phyloP scores from a whole-genome alignment of 2,888 invertebrate genomes.

The Lycia hirtaria region DNA sequence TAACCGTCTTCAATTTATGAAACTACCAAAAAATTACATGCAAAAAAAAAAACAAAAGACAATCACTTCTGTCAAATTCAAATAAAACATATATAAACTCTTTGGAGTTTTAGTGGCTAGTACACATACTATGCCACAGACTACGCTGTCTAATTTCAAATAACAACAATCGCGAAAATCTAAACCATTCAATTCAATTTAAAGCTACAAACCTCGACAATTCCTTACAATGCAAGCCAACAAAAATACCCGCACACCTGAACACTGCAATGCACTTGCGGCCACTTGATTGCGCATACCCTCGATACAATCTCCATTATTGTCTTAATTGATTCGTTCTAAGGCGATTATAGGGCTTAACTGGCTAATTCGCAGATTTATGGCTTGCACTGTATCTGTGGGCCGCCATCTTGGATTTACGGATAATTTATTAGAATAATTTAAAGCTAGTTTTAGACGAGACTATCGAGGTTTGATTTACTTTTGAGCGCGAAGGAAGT shows the following conservation, averaged over 20 bases:
- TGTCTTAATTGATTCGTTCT: constrained; percentile 76
- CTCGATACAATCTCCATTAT: constrained; percentile 59
- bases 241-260: constrained; percentile 15
- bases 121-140: no score
- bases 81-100: no score
- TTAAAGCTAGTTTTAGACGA: constrained; percentile 11
- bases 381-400: constrained; percentile 38
- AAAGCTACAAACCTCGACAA: not conserved
- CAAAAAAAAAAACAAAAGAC: no score
- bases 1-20: no score
- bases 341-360: constrained; percentile 44
- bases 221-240: constrained; percentile 9
- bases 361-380: constrained; percentile 50
- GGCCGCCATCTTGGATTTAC: constrained; percentile 35
- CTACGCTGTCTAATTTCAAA: no score
- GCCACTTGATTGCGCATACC: constrained; percentile 49
- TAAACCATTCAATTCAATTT: no score
- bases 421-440: constrained; percentile 35
- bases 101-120: no score
- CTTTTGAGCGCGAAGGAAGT: not conserved
- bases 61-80: no score
- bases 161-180: no score
- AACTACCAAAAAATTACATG: no score
- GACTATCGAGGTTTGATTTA: not conserved
- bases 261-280: constrained; percentile 36